These are phyloP conservation scores for Morus bassanus DNA, from an alignment of 2,797 vertebrate species.

Conservation along the genomic window DNA sequence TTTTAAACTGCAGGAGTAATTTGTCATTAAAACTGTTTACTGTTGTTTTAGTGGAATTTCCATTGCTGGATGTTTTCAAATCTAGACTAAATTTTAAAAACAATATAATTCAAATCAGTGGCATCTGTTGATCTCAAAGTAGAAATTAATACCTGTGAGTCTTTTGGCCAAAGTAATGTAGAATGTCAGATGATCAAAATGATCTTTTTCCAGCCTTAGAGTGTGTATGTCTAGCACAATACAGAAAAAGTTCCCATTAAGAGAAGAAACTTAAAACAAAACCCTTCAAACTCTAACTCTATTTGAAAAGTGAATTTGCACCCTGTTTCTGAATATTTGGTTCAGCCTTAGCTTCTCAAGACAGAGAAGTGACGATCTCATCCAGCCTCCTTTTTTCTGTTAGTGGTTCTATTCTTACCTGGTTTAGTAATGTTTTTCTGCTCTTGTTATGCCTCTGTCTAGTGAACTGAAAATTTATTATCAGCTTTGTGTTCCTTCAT, in stretches of 20 bases:
- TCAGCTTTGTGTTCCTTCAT: background rate
- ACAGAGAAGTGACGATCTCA: background rate
- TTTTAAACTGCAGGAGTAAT: background rate
- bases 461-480: background rate
- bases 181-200: background rate
- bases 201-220: background rate
- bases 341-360: background rate
- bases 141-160: background rate
- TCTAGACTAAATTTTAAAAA: background rate
- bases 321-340: conserved; percentile 28
- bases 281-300: background rate
- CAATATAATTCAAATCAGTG: background rate
- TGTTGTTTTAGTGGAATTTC: background rate
- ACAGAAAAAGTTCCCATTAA: background rate
- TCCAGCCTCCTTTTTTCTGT: background rate
- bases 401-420: background rate
- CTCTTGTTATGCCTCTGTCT: background rate
- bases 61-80: background rate
- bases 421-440: background rate
- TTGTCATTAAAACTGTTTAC: background rate
- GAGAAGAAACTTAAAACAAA: background rate
- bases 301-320: conserved; percentile 47
- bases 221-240: background rate
- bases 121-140: background rate
- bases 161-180: background rate